Evolutionary conservation across 2,888 invertebrate genomes (phyloP), one percentile per base, ranked within the genome.

Genomic region (Brachycybe producta): DNA sequence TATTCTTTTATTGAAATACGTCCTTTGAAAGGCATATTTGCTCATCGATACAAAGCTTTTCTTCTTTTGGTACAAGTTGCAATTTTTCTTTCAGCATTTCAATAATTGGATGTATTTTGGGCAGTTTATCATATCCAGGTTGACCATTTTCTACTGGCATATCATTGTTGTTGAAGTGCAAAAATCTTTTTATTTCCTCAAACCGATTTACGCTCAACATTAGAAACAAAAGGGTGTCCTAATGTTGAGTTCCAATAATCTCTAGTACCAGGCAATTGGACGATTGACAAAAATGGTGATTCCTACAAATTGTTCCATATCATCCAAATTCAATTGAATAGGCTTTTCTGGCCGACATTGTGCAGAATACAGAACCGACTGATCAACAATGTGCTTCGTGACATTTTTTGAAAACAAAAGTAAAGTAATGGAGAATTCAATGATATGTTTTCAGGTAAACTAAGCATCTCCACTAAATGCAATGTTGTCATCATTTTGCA

Each of bases 21-120:
- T 5, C 41, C 28, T 32, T 52, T 52, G 2, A 47, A 48, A 13
- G 52, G 32, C 5, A 52, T 5, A 52, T 52, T 27, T 48, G 47
- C 24, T 52, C 32, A 30, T 52, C 52, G 4, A 41, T 30, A 24
- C 41, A 23, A 15, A 36, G 39, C 5, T 28, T 21, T 36, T 45
- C 34, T 43, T 43, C 43, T 11, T 30, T 26, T n/a, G 43, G 43
- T n/a, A 43, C n/a, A n/a, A n/a, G 35, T 27, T 5, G 5, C 11
- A 43, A n/a, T 28, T 27, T 4, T 3, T 3, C 4, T 43, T n/a
- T 43, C 3, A 43, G 4, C 43, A 43, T 43, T 7, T 38, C 4
- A 17, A 43, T 13, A 3, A 28, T 27, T 3, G 43, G 43, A 17
- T 23, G 28, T n/a, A 43, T 38, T 32, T 43, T 43, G 21, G 13